A percentile compares a stretch with the other conserved stretches of the same genome.
phyloP scores from a whole-genome alignment of 2,888 invertebrate species.

The Ochropleura plecta region DNA sequence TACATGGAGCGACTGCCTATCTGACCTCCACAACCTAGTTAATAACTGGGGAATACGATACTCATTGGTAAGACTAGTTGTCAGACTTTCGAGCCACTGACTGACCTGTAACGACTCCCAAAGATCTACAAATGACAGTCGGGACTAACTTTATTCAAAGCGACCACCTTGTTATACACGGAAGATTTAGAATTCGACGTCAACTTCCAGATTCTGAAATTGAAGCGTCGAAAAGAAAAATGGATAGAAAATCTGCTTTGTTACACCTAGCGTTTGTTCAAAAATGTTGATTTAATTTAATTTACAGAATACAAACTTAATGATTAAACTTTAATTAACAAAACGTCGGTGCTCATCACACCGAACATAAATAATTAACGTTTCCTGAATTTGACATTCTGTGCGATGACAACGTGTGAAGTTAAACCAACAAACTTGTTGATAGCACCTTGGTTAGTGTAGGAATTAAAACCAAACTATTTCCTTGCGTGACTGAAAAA shows the following conservation, averaged over 20 bases:
- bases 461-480: neutral
- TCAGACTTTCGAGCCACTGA: no score
- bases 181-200: neutral
- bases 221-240: neutral
- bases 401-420: neutral
- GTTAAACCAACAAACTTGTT: neutral
- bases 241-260: neutral
- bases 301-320: neutral
- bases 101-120: no score
- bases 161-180: neutral
- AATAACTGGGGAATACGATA: no score
- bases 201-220: neutral
- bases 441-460: neutral
- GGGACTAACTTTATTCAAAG: neutral
- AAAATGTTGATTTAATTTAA: neutral
- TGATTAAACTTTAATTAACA: neutral
- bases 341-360: neutral
- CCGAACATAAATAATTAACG: neutral
- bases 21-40: no score
- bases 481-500: conserved; percentile 40
- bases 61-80: no score
- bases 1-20: no score
- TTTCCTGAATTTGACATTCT: neutral
- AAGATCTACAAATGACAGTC: no score
- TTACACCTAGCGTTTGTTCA: neutral